Evolutionary conservation across 2,113 vertebrate species (phyloP).

Genomic region (Atractosteus spatula): DNA sequence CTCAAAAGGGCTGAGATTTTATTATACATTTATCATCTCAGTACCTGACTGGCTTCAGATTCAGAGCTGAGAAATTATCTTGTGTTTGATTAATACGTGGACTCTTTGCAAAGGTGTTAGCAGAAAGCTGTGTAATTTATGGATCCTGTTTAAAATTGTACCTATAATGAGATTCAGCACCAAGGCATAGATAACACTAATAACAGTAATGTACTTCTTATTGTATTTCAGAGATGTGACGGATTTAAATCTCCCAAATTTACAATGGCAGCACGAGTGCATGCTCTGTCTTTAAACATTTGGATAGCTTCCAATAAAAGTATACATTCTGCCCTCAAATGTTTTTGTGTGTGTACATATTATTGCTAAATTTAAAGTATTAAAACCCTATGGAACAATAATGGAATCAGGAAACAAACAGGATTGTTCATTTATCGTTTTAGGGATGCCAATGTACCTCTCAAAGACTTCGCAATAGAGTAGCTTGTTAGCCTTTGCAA

Average conservation of each 20-base stretch:
- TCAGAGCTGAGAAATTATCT: background rate
- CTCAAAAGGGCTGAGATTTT: background rate
- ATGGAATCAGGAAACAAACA: too few relatives aligned
- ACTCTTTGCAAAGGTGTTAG: background rate
- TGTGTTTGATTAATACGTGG: background rate
- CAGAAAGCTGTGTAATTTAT: background rate
- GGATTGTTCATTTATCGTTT: too few relatives aligned
- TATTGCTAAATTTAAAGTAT: too few relatives aligned
- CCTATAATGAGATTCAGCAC: too few relatives aligned
- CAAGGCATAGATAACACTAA: background rate
- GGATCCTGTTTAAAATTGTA: background rate
- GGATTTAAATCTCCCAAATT: background rate
- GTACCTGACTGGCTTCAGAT: background rate
- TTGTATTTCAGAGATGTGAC: background rate
- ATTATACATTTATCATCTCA: constrained; percentile 21
- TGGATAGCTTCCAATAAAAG: constrained; percentile 7
- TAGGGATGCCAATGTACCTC: too few relatives aligned
- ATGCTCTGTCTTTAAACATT: background rate
- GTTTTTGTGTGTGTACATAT: constrained; percentile 1
- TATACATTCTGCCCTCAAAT: constrained; percentile 1
- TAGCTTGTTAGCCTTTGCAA: too few relatives aligned
- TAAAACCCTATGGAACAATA: too few relatives aligned
- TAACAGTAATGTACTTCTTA: background rate
- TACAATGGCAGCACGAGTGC: background rate
- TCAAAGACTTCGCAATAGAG: too few relatives aligned